These are phyloP conservation scores for Zygaena filipendulae DNA, from an alignment of 2,888 invertebrate species.

Conservation along the genomic window DNA sequence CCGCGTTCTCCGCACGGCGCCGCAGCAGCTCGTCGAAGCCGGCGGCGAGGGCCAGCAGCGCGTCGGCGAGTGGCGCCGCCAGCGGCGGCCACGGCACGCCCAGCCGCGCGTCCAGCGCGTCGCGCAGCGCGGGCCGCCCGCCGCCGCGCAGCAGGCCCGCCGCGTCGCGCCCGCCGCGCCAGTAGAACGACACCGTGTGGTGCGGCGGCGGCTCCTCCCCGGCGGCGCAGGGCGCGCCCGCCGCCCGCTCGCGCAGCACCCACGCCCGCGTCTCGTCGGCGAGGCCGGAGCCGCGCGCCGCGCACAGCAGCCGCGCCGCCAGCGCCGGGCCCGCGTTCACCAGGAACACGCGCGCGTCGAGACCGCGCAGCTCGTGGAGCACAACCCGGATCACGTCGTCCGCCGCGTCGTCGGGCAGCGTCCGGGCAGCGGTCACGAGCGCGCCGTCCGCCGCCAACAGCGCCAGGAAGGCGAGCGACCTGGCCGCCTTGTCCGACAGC, in stretches of 20 bases:
- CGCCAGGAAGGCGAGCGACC: too few relatives aligned
- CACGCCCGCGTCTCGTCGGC: conserved; percentile 32
- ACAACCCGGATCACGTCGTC: conserved; percentile 10
- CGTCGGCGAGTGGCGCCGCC: conserved; percentile 19
- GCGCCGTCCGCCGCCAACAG: background rate
- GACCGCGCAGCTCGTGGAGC: conserved; percentile 9
- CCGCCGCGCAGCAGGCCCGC: conserved; percentile 8
- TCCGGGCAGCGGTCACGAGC: background rate
- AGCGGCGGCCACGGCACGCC: conserved; percentile 17
- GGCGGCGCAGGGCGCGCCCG: conserved; percentile 2
- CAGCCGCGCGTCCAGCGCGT: conserved; percentile 1
- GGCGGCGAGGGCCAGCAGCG: conserved; percentile 17
- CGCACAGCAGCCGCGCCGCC: conserved; percentile 76
- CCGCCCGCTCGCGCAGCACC: conserved; percentile 32
- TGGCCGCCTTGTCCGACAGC: conserved; percentile 69
- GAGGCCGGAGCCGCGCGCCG: conserved; percentile 48
- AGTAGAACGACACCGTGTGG: conserved; percentile 22
- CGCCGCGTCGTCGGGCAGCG: background rate
- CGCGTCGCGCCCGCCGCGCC: conserved; percentile 13
- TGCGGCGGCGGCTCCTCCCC: conserved; percentile 9
- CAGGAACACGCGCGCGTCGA: conserved; percentile 79
- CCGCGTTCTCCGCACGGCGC: conserved; percentile 5
- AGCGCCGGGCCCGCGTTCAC: conserved; percentile 77
- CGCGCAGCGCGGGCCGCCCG: conserved; percentile 2
- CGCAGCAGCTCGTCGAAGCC: conserved; percentile 9